Conservation (phyloP, 2,797 vertebrate species). For the Sebastes kiyomatsui region DNA sequence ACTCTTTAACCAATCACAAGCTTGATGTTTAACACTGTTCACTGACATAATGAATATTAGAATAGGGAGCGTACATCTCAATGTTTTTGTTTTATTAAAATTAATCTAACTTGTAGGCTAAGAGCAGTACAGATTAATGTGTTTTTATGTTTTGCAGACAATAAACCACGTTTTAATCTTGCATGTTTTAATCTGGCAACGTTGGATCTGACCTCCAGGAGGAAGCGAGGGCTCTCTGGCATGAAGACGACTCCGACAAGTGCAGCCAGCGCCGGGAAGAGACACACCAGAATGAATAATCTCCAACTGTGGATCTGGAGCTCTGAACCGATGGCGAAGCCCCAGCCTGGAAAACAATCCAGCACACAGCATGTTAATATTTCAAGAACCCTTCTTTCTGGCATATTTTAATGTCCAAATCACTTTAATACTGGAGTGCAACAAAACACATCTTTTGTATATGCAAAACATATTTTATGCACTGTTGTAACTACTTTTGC, state of each 20-base stretch:
- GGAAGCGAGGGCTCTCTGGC: constrained; percentile 96
- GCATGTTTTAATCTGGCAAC: background rate
- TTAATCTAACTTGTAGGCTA: background rate
- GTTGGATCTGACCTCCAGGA: constrained; percentile 90
- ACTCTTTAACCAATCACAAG: constrained; percentile 47
- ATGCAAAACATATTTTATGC: background rate
- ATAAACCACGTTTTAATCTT: background rate
- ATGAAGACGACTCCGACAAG: constrained; percentile 92
- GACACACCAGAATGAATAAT: constrained; percentile 92
- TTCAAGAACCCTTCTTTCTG: background rate
- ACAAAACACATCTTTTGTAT: background rate
- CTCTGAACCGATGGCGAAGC: constrained; percentile 93
- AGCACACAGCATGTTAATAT: background rate
- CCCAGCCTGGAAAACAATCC: constrained; percentile 88
- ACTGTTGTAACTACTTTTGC: background rate
- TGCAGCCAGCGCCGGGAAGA: constrained; percentile 89
- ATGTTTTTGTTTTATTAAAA: background rate
- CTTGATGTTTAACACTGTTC: constrained; percentile 28
- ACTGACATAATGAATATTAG: background rate
- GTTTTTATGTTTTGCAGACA: background rate
- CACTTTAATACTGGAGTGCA: background rate
- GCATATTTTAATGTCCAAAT: background rate
- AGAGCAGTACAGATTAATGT: background rate
- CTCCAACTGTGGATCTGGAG: constrained; percentile 98
- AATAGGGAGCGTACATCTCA: background rate